These are phyloP conservation scores for Cheilosia scutellata DNA, from an alignment of 2,888 invertebrate genomes.

Conservation along the genomic window DNA sequence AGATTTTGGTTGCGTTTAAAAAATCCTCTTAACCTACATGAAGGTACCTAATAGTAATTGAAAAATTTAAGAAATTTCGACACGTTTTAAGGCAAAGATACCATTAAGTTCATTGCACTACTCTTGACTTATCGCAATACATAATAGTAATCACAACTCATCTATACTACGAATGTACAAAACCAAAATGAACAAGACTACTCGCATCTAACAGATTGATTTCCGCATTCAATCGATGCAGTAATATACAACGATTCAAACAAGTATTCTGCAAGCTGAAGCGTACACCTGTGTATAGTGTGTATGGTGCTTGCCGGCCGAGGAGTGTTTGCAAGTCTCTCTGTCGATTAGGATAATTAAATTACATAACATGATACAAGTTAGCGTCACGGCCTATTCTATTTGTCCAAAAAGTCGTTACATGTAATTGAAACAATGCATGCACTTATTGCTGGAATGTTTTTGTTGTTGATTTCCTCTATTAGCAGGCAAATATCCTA, in stretches of 20 bases:
- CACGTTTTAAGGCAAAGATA: not conserved
- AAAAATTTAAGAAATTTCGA: not conserved
- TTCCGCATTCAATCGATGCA: conserved; percentile 72
- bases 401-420: conserved; percentile 39
- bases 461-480: not conserved
- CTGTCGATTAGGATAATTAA: conserved; percentile 69
- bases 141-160: conserved; percentile 40
- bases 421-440: conserved; percentile 17
- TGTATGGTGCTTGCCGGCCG: conserved; percentile 20
- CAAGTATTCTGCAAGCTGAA: conserved; percentile 38
- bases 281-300: conserved; percentile 57
- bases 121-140: conserved; percentile 16
- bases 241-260: conserved; percentile 42
- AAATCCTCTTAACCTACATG: not conserved
- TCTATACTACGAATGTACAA: conserved; percentile 34
- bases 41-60: not conserved
- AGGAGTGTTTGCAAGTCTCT: conserved; percentile 33
- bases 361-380: conserved; percentile 65
- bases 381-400: conserved; percentile 55
- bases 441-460: conserved; percentile 32
- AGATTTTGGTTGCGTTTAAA: conserved; percentile 5
- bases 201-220: conserved; percentile 63
- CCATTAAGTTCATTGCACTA: conserved; percentile 40
- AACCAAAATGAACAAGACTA: conserved; percentile 48
- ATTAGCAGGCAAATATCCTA: not conserved